phyloP scores from a whole-genome alignment of 2,113 vertebrate species.

The Mormoops blainvillei region DNA sequence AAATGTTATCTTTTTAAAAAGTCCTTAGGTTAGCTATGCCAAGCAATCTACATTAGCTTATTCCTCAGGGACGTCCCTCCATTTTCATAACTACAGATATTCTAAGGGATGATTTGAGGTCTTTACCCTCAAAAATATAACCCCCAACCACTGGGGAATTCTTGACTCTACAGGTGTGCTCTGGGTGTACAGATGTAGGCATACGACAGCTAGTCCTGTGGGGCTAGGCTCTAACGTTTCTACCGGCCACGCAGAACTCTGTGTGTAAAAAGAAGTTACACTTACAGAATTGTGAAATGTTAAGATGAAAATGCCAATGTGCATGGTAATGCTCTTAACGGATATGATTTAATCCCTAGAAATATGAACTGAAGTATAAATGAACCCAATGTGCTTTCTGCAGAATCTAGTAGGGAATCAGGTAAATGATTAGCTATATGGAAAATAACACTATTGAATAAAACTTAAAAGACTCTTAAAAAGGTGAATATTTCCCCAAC shows the following conservation, averaged over 20 bases:
- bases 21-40: not conserved
- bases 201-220: not conserved
- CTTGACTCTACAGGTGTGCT: not conserved
- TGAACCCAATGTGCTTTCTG: not conserved
- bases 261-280: not conserved
- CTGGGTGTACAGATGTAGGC: not conserved
- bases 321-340: not conserved
- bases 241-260: not conserved
- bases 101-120: not conserved
- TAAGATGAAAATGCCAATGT: not conserved
- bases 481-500: not conserved
- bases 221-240: not conserved
- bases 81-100: not conserved
- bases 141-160: not conserved
- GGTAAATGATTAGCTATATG: not conserved
- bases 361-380: not conserved
- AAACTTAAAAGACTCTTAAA: not conserved
- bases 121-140: not conserved
- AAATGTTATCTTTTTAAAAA: not conserved
- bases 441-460: not conserved
- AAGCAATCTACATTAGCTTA: not conserved
- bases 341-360: not conserved
- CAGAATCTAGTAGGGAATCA: not conserved
- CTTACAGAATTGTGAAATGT: not conserved
- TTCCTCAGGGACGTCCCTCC: not conserved